These are phyloP conservation scores for Furcifer pardalis DNA, from an alignment of 2,797 vertebrate species.

Conservation along the genomic window DNA sequence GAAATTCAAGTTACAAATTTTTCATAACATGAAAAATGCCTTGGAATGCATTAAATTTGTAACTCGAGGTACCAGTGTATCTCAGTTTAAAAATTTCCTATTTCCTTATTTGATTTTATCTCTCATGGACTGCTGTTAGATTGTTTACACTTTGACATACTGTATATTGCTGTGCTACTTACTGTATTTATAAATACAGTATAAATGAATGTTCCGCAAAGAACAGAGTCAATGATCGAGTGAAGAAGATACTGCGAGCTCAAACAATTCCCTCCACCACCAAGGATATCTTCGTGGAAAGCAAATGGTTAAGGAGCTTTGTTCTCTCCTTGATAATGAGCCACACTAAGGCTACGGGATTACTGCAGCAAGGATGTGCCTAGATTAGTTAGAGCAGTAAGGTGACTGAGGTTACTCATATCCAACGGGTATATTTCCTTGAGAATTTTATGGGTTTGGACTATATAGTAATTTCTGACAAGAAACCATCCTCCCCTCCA, in stretches of 20 bases:
- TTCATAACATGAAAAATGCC: too few species aligned
- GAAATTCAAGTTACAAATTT: too few species aligned
- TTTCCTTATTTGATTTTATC: not conserved
- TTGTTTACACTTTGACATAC: not conserved
- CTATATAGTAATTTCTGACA: conserved; percentile 46
- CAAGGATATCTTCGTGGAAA: conserved; percentile 21
- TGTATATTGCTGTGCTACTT: not conserved
- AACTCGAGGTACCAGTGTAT: too few species aligned
- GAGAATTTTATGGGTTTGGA: conserved; percentile 44
- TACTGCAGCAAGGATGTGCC: conserved; percentile 76
- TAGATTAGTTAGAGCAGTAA: conserved; percentile 70
- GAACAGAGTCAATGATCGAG: not conserved
- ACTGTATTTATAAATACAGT: conserved; percentile 5
- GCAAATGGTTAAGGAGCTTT: conserved; percentile 71
- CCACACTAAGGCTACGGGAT: conserved; percentile 70
- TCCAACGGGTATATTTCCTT: conserved; percentile 39
- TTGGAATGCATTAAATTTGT: too few species aligned
- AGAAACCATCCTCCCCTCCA: conserved; percentile 47
- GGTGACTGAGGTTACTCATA: conserved; percentile 67
- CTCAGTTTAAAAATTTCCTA: not conserved
- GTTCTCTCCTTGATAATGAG: conserved; percentile 56
- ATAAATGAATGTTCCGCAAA: not conserved
- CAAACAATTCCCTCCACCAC: conserved; percentile 5
- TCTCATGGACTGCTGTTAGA: conserved; percentile 25
- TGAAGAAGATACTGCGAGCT: conserved; percentile 12